phyloP scores from a whole-genome alignment of 2,888 invertebrate species.

The Oscheius sp. region DNA sequence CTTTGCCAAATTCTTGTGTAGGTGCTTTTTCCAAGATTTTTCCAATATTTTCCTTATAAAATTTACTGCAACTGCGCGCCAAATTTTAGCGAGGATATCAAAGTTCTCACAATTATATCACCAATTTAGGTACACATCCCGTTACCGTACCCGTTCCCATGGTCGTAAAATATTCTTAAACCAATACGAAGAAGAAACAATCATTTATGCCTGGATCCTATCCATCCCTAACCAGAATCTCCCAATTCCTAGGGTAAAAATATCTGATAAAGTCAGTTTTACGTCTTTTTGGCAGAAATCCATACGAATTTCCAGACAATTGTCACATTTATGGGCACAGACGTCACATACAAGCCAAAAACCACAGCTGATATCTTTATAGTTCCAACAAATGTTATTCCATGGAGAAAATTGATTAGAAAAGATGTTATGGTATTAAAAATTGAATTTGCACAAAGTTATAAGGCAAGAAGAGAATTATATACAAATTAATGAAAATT shows the following conservation, averaged over 20 bases:
- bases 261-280: conserved; percentile 60
- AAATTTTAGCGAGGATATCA: no score
- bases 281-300: no score
- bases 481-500: background rate
- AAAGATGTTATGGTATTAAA: conserved; percentile 64
- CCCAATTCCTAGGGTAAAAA: conserved; percentile 53
- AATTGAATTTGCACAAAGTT: conserved; percentile 61
- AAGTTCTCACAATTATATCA: no score
- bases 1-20: no score
- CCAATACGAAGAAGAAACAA: conserved; percentile 53
- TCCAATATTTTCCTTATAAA: no score
- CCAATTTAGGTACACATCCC: conserved; percentile 60
- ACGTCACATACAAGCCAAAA: conserved; percentile 38
- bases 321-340: conserved; percentile 61
- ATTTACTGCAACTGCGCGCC: no score
- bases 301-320: conserved; percentile 52
- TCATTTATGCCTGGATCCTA: conserved; percentile 70
- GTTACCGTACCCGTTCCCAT: conserved; percentile 40
- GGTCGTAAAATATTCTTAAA: conserved; percentile 39
- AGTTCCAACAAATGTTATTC: conserved; percentile 37
- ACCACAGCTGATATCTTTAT: conserved; percentile 16
- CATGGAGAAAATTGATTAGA: conserved; percentile 56
- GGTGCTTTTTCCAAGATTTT: no score
- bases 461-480: background rate
- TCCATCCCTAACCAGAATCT: conserved; percentile 45